Evolutionary conservation across 2,888 invertebrate species (phyloP).

Genomic region (Merodon equestris): DNA sequence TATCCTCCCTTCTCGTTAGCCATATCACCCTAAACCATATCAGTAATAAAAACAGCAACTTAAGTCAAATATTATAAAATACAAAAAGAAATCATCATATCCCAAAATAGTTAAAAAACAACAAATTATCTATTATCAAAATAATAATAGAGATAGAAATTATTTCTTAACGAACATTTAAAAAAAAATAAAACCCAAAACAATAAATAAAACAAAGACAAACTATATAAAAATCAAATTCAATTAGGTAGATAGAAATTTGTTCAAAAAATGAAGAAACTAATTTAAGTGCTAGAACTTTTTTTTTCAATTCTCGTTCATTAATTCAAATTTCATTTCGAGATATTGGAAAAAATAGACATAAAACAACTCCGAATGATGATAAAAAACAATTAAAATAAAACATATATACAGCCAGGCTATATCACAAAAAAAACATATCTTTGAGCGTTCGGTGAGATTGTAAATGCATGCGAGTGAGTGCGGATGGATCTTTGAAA

Average conservation of each 20-base stretch:
- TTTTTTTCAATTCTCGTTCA: constrained; percentile 55
- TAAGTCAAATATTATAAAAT: constrained; percentile 20
- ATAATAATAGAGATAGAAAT: constrained; percentile 8
- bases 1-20: constrained; percentile 28
- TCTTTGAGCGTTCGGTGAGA: constrained; percentile 74
- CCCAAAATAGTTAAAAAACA: constrained; percentile 34
- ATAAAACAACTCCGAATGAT: too few relatives aligned
- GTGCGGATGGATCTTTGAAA: constrained; percentile 51
- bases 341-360: constrained; percentile 14
- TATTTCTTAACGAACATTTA: constrained; percentile 1
- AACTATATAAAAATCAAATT: constrained; percentile 6
- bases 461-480: constrained; percentile 60
- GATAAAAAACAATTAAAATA: too few relatives aligned
- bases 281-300: constrained; percentile 5
- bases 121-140: constrained; percentile 38
- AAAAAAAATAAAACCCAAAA: constrained; percentile 25
- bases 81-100: constrained; percentile 59
- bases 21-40: constrained; percentile 57
- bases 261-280: constrained; percentile 43
- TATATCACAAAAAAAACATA: constrained; percentile 79
- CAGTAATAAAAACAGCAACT: constrained; percentile 46
- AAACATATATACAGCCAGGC: constrained; percentile 76
- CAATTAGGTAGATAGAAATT: constrained; percentile 57
- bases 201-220: constrained; percentile 58
- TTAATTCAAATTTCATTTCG: constrained; percentile 59